Conservation (phyloP, 2,113 vertebrate genomes). For the Erythrocercus mccallii region DNA sequence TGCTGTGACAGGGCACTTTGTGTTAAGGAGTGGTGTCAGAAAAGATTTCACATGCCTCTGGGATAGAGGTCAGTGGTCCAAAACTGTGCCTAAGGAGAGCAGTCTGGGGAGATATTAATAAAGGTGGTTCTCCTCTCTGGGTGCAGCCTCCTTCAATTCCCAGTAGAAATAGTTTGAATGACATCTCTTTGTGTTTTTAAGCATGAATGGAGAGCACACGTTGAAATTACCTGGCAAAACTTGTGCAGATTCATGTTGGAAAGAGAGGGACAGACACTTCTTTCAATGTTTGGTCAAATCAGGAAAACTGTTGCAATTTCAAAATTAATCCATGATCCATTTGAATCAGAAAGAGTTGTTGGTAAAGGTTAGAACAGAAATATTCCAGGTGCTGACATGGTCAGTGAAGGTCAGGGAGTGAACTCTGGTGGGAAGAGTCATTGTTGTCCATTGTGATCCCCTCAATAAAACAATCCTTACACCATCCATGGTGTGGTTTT, state of each 20-base stretch:
- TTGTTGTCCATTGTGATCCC: neutral
- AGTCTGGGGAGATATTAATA: neutral
- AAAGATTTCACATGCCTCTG: neutral
- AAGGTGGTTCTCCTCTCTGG: neutral
- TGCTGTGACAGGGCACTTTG: neutral
- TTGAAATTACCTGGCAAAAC: neutral
- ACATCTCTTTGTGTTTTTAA: neutral
- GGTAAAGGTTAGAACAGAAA: neutral
- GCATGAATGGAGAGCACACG: neutral
- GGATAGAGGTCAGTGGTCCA: neutral
- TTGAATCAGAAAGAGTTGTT: neutral
- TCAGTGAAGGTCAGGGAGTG: neutral
- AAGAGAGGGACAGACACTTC: neutral
- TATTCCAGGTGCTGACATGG: neutral
- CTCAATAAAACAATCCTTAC: neutral
- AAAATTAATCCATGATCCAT: neutral
- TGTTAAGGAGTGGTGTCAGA: neutral
- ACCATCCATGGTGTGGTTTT: neutral
- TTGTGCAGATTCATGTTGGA: neutral
- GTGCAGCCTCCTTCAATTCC: neutral
- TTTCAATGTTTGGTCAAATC: neutral
- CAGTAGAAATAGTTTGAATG: neutral
- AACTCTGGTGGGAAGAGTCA: neutral
- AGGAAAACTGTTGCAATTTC: neutral
- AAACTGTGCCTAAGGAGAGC: neutral